Base-by-base conservation (phyloP, 2,797 vertebrate species). In the Clarias fuscus region DNA sequence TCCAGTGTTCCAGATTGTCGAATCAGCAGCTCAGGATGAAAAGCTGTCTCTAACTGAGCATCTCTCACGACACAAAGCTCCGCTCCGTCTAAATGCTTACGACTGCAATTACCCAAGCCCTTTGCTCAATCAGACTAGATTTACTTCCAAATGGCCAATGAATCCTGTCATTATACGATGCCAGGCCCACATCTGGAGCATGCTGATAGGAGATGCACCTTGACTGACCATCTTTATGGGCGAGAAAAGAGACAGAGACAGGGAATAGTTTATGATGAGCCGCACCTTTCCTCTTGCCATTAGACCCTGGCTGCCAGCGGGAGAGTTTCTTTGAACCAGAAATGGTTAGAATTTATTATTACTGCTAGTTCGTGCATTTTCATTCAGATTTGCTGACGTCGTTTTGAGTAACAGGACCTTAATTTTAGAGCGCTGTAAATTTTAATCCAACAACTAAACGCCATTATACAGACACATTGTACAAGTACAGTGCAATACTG, bases 171-270 rank as follows among this genome's bases (percentile, higher is more conserved):
- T 86, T 82, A 64, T 64, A 64, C 43, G 48, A 40, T 22, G 27
- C 18, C 83, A 22, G 20, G 48, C 67, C 76, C n/a, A 84, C 72
- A 48, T 84, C 18, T 30, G 86, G 87, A 85, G 84, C 82, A 68
- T 65, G 85, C 61, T 84, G 68, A 62, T 84, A 84, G 83, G 61
- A 84, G 61, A 88, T 70, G 78, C 73, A 20, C 37, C 18, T 78
- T 79, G 43, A 75, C 56, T 72, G 68, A 59, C 79, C 82, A 48
- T 65, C 17, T 84, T 75, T 77, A 84, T 37, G 48, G 61, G 58
- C 4, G 27, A 17, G 43, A 71, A 10, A 10, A 58, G 24, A 58
- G 67, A 18, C 2, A 17, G n/a, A 75, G 72, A 56, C 17, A 62
- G 13, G 22, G 82, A 15, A 30, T 71, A 61, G 68, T 73, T 67